Conservation (phyloP, 2,113 vertebrate species). For the Daboia siamensis region DNA sequence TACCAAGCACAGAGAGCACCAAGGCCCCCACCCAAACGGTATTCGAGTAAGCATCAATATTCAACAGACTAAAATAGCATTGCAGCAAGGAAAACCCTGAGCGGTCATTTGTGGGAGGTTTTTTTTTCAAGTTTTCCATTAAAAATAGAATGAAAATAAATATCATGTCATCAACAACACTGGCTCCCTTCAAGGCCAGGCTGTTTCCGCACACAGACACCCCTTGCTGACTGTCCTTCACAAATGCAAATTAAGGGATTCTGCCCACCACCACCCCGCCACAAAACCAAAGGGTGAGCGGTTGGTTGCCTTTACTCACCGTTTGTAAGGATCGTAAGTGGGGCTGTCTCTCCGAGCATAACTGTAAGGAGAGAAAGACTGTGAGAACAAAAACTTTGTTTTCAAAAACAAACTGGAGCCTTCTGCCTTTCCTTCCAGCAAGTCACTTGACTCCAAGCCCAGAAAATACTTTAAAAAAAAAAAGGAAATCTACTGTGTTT, state of each 20-base stretch:
- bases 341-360: constrained; percentile 94
- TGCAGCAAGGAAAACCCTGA: no score
- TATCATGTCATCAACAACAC: background rate
- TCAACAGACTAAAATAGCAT: background rate
- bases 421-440: background rate
- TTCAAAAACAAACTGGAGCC: background rate
- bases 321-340: constrained; percentile 93
- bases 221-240: background rate
- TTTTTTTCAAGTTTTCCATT: background rate
- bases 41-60: background rate
- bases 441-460: background rate
- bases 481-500: no score
- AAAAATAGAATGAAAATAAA: background rate
- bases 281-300: background rate
- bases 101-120: no score
- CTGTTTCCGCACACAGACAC: background rate
- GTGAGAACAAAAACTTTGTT: background rate
- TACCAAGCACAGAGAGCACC: no score
- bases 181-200: background rate
- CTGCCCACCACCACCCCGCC: no score
- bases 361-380: constrained; percentile 56
- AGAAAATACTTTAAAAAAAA: background rate
- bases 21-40: no score
- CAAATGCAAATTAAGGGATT: background rate
- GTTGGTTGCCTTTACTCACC: constrained; percentile 65